These are phyloP conservation scores for Gorsachius magnificus DNA, from an alignment of 2,797 vertebrate species.

Conservation along the genomic window DNA sequence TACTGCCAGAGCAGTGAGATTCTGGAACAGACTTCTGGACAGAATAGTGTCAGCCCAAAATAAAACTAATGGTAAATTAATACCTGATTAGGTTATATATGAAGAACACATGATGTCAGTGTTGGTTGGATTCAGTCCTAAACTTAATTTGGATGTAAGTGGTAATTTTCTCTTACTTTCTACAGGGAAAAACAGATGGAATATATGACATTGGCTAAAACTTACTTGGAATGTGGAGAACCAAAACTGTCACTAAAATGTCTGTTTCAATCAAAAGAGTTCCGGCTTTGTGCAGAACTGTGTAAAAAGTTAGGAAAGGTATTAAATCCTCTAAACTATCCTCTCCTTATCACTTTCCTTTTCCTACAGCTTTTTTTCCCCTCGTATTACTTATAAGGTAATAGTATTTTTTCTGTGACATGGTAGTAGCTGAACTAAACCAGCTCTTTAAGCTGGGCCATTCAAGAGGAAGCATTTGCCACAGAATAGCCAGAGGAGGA, in stretches of 20 bases:
- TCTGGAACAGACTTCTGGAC: not conserved
- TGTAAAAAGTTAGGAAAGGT: conserved; percentile 81
- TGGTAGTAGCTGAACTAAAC: not conserved
- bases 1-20: not conserved
- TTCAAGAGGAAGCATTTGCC: not conserved
- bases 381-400: not conserved
- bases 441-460: not conserved
- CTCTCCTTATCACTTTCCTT: not conserved
- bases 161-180: not conserved
- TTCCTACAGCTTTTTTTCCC: not conserved
- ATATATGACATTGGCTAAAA: conserved; percentile 80
- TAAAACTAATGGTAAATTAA: not conserved
- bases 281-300: conserved; percentile 77
- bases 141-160: not conserved
- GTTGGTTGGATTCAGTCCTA: not conserved
- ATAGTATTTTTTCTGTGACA: not conserved
- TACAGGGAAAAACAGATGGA: conserved; percentile 79
- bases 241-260: conserved; percentile 81
- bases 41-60: not conserved
- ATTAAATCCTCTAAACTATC: not conserved
- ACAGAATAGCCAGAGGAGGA: not conserved
- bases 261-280: conserved; percentile 78
- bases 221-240: conserved; percentile 79
- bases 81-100: not conserved
- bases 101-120: not conserved